Percentiles rank a stretch among this genome's conserved stretches.
phyloP scores from a whole-genome alignment of 2,888 invertebrate species.

The Colletes collaris region DNA sequence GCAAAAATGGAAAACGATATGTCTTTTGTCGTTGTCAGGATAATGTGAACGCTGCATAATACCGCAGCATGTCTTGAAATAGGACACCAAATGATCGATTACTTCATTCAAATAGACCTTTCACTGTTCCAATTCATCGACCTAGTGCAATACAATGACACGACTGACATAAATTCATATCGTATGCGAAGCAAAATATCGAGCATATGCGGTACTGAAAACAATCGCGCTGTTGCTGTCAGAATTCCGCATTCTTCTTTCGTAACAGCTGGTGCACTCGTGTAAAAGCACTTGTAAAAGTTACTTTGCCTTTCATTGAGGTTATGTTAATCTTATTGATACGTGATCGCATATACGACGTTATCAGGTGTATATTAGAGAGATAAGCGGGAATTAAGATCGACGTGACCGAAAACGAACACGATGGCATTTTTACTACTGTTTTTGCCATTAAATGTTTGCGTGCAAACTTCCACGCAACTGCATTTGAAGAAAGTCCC shows the following conservation, averaged over 20 bases:
- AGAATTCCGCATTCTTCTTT: slow-evolving; percentile 22
- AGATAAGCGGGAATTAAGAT: slow-evolving; percentile 23
- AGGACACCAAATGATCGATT: slow-evolving; percentile 70
- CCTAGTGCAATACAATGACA: slow-evolving; percentile 4
- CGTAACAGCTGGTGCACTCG: slow-evolving; percentile 5
- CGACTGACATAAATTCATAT: slow-evolving; percentile 17
- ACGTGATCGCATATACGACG: background rate
- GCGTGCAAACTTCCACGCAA: too few species aligned
- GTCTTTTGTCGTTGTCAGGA: slow-evolving; percentile 4
- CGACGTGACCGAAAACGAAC: background rate
- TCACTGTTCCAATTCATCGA: slow-evolving; percentile 44
- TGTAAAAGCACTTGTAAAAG: slow-evolving; percentile 6
- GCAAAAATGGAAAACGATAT: background rate
- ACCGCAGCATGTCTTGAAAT: slow-evolving; percentile 66
- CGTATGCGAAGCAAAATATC: background rate
- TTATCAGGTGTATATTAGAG: background rate
- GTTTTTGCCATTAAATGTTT: background rate
- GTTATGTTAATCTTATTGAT: slow-evolving; percentile 2
- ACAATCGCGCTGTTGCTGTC: background rate
- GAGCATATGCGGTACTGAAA: background rate
- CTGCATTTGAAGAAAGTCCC: too few species aligned
- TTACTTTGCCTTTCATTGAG: slow-evolving; percentile 17
- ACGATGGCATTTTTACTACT: background rate
- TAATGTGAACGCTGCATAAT: slow-evolving; percentile 52
- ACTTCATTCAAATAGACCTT: slow-evolving; percentile 62